Evolutionary conservation across 2,113 vertebrate species (phyloP), one percentile per base, ranked within the genome.

Genomic region (Macheiramphus alcinus): DNA sequence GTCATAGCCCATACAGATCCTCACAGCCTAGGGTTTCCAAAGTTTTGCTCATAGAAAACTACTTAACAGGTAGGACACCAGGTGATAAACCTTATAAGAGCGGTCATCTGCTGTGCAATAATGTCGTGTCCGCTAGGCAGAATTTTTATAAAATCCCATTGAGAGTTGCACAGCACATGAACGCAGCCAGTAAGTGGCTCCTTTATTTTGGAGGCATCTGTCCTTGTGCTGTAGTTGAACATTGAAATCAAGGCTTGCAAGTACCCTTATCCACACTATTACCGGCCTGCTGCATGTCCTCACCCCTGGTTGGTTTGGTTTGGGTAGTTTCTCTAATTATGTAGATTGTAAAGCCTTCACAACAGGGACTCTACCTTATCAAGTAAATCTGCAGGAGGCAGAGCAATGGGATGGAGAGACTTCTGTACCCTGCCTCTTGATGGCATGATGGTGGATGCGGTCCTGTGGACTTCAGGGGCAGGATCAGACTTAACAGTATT

Each of bases 101-200:
- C 29, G 34, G 16, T 81, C 17, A 29, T 73, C 55, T 61, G 13
- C 65, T 52, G 11, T 32, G 36, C 65, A 43, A 2, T 10, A 32
- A 38, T 18, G 5, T 12, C 0, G 0, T 40, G n/a, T 68, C 65
- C 38, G 16, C 32, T 34, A 27, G 25, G 48, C 58, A 80, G n/a
- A 68, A 75, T 48, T 67, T 75, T 71, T 58, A 27, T 42, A 42
- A 66, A 73, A 27, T 52, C 45, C 73, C 19, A 13, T 5, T 38
- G 48, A 80, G n/a, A 40, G 18, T 9, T 59, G 14, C 55, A 59
- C 27, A 36, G 42, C 32, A 42, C 38, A 6, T 63, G 52, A 63
- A 53, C 50, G 47, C 21, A 53, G 19, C 10, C 38, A 34, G 42
- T 66, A 74, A 32, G 38, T 58, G 23, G 17, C 21, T 93, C 18